These are phyloP conservation scores for Percina caprodes DNA, from an alignment of 2,113 vertebrate species.

Conservation along the genomic window DNA sequence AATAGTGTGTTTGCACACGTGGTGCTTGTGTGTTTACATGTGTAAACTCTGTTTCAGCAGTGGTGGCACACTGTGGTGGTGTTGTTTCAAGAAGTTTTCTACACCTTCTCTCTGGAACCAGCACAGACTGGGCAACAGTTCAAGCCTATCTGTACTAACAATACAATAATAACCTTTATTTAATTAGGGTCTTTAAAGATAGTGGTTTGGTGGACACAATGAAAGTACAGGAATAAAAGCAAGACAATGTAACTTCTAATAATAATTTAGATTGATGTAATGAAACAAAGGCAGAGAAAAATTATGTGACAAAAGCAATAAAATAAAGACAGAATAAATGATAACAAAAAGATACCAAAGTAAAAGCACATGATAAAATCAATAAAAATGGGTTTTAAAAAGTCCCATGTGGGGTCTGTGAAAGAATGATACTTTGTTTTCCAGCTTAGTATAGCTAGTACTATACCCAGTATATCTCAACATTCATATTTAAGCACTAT, in stretches of 20 bases:
- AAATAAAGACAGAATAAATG: background rate
- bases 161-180: constrained; percentile 10
- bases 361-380: background rate
- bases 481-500: constrained; percentile 7
- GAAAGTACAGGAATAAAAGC: background rate
- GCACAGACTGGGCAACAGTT: constrained; percentile 16
- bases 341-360: background rate
- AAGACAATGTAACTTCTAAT: background rate
- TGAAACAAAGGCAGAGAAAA: background rate
- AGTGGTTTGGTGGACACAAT: background rate
- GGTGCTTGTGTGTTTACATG: background rate
- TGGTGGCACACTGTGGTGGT: constrained; percentile 32
- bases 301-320: background rate
- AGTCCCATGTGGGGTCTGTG: background rate
- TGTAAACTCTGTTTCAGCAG: constrained; percentile 5
- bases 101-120: constrained; percentile 15
- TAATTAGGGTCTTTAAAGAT: background rate
- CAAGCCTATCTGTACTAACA: constrained; percentile 11
- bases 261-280: background rate
- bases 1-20: constrained; percentile 9
- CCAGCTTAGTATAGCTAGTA: background rate
- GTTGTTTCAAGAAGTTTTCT: constrained; percentile 27
- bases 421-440: background rate
- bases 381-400: constrained; percentile 11
- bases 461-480: background rate